These are phyloP conservation scores for Urocynchramus pylzowi DNA, from an alignment of 2,113 vertebrate genomes.

Conservation along the genomic window DNA sequence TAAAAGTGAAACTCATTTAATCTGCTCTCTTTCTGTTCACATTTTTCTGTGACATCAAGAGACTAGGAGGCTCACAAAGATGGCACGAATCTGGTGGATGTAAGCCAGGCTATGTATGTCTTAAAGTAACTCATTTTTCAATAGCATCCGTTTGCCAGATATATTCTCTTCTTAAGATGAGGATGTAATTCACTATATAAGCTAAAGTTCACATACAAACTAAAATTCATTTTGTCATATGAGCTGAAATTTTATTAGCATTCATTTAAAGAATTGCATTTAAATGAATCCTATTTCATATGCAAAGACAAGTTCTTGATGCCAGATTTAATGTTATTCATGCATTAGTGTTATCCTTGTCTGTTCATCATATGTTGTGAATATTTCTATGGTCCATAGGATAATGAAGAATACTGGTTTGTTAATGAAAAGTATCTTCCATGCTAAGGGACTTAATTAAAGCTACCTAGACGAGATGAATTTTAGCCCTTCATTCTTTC, in stretches of 20 bases:
- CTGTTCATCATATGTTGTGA: neutral
- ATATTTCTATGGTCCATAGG: neutral
- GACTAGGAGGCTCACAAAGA: neutral
- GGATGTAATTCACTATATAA: neutral
- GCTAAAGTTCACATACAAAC: neutral
- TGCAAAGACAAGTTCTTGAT: neutral
- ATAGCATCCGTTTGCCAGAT: neutral
- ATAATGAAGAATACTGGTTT: neutral
- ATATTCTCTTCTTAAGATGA: neutral
- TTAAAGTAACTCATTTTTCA: neutral
- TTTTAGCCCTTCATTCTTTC: neutral
- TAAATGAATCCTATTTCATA: neutral
- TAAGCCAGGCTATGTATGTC: neutral
- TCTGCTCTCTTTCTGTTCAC: fast-evolving
- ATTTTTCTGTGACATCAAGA: neutral
- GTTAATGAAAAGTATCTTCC: neutral
- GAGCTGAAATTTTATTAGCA: neutral
- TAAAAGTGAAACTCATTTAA: neutral
- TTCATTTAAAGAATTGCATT: neutral
- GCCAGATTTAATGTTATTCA: neutral
- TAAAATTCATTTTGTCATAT: neutral
- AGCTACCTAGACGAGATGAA: neutral
- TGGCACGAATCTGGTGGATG: neutral
- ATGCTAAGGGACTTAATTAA: neutral
- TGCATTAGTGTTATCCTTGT: neutral